A percentile compares a stretch with the other conserved stretches of the same genome.
These are phyloP conservation scores for Clarias laeviceps DNA, from an alignment of 2,797 vertebrate genomes.

Conservation along the genomic window DNA sequence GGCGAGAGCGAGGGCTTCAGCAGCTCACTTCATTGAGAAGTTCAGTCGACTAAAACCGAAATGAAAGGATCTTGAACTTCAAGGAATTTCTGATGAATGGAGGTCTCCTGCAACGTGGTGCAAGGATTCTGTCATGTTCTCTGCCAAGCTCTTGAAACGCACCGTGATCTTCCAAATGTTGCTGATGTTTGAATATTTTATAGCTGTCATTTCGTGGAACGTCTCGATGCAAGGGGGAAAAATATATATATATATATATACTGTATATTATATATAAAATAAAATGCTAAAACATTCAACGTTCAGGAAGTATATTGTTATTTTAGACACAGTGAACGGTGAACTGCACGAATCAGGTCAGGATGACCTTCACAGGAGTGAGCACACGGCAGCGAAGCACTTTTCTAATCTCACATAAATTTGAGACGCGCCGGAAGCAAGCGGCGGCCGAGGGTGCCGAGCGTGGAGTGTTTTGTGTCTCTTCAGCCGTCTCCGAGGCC, in stretches of 20 bases:
- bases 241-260: not conserved
- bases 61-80: constrained; percentile 30
- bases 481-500: constrained; percentile 20
- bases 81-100: constrained; percentile 14
- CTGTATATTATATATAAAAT: too few relatives aligned
- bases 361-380: constrained; percentile 17
- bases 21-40: constrained; percentile 48
- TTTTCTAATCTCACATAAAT: constrained; percentile 39
- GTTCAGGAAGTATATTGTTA: not conserved
- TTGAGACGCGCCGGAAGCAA: constrained; percentile 3
- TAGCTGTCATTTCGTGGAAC: not conserved
- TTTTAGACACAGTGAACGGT: not conserved
- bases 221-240: not conserved
- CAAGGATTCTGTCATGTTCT: not conserved
- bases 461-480: constrained; percentile 25
- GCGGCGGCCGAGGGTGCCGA: constrained; percentile 14
- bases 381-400: constrained; percentile 36
- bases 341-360: constrained; percentile 4
- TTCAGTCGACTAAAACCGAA: constrained; percentile 27
- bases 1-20: constrained; percentile 55
- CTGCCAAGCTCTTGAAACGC: not conserved
- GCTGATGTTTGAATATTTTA: constrained; percentile 5
- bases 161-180: constrained; percentile 3
- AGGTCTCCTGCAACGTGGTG: not conserved
- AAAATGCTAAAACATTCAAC: not conserved